Evolutionary conservation across 2,797 vertebrate species (phyloP).

Genomic region (Sarcophilus harrisii): DNA sequence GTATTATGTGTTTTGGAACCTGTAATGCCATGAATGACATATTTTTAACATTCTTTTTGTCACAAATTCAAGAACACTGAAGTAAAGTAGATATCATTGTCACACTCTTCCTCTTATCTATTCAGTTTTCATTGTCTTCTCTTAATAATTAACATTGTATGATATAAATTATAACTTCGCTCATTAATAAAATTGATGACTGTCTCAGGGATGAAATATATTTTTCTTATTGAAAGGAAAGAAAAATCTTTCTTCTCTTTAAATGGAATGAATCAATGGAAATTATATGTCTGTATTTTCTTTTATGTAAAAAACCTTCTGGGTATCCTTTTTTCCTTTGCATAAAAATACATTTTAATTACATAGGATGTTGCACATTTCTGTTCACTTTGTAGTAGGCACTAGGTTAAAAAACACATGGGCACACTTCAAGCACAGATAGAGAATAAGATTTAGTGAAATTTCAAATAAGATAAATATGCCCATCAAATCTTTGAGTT

Average conservation of each 20-base stretch:
- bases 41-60: conserved; percentile 24
- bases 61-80: conserved; percentile 43
- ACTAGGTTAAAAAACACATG: conserved; percentile 55
- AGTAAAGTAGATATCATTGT: conserved; percentile 43
- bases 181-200: conserved; percentile 64
- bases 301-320: conserved; percentile 32
- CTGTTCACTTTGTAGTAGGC: conserved; percentile 44
- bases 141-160: conserved; percentile 49
- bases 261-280: conserved; percentile 65
- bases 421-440: not conserved
- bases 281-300: conserved; percentile 72
- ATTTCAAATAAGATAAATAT: not conserved
- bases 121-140: conserved; percentile 34
- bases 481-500: not conserved
- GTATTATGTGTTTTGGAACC: not conserved
- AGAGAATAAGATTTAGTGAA: not conserved
- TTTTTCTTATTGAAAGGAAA: conserved; percentile 67
- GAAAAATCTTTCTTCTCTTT: conserved; percentile 70
- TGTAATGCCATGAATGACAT: conserved; percentile 4
- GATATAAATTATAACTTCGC: conserved; percentile 65
- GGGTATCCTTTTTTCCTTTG: conserved; percentile 58
- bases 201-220: conserved; percentile 69
- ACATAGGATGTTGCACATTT: conserved; percentile 62
- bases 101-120: conserved; percentile 11
- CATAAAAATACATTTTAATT: conserved; percentile 68